A percentile compares a stretch with the other conserved stretches of the same genome.
phyloP scores from a whole-genome alignment of 2,113 vertebrate genomes.

The Rhinolophus ferrumequinum region DNA sequence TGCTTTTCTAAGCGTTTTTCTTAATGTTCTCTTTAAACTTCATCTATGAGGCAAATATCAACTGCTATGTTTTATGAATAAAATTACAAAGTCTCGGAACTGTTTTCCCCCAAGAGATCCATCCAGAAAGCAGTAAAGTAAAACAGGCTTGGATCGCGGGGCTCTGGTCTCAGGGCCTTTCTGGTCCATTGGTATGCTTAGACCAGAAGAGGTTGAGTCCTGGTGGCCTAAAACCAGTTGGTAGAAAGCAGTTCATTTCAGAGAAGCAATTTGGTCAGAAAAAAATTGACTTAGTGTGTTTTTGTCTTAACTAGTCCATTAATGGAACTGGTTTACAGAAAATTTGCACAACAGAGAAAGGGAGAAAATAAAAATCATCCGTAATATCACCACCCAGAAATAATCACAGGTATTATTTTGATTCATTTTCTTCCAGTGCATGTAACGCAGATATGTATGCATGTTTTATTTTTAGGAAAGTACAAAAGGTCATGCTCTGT shows the following conservation, averaged over 20 bases:
- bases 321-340: not conserved
- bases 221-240: not conserved
- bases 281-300: not conserved
- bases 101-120: not conserved
- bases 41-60: not conserved
- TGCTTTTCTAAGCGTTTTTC: conserved; percentile 2
- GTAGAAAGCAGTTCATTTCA: not conserved
- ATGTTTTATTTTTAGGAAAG: not conserved
- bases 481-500: not conserved
- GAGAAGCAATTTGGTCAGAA: not conserved
- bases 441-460: not conserved
- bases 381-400: not conserved
- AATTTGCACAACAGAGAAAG: not conserved
- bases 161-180: not conserved
- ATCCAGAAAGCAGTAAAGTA: not conserved
- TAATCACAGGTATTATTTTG: not conserved
- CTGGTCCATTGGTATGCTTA: not conserved
- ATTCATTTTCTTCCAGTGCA: not conserved
- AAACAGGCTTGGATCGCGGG: not conserved
- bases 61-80: not conserved
- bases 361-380: not conserved
- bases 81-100: not conserved
- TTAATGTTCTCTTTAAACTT: not conserved
- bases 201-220: not conserved
- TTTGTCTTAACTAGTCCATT: not conserved